These are phyloP conservation scores for Halichoeres trimaculatus DNA, from an alignment of 2,113 vertebrate species.

Conservation along the genomic window DNA sequence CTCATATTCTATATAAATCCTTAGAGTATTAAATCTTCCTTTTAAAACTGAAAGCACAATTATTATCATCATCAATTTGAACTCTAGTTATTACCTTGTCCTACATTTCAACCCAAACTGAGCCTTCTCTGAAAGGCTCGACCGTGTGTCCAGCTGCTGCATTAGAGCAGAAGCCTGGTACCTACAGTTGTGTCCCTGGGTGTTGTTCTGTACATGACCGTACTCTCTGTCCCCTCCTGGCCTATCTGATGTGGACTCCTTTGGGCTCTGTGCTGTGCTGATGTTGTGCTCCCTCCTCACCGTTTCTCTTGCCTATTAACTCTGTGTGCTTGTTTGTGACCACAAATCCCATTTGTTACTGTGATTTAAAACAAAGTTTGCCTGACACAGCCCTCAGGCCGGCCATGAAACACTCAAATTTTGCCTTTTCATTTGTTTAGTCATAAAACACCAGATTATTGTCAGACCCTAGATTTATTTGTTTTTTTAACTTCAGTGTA, in stretches of 20 bases:
- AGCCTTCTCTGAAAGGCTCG: background rate
- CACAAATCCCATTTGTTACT: background rate
- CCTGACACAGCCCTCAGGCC: too few species aligned
- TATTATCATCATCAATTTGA: too few species aligned
- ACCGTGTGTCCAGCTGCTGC: slow-evolving; percentile 60
- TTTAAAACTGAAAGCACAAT: too few species aligned
- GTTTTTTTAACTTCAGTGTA: too few species aligned
- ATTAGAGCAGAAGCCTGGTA: slow-evolving; percentile 85
- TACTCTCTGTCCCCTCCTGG: slow-evolving; percentile 81
- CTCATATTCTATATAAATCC: background rate
- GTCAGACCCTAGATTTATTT: too few species aligned
- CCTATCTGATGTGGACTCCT: slow-evolving; percentile 79
- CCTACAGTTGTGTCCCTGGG: slow-evolving; percentile 91
- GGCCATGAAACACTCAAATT: too few species aligned
- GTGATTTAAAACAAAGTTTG: background rate
- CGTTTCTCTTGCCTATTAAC: slow-evolving; percentile 49
- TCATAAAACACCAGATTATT: too few species aligned
- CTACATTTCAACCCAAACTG: too few species aligned
- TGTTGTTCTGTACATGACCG: slow-evolving; percentile 78
- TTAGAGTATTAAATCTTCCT: too few species aligned
- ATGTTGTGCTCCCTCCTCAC: slow-evolving; percentile 69
- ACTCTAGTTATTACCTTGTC: background rate
- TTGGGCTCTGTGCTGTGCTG: slow-evolving; percentile 86
- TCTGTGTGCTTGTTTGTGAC: slow-evolving; percentile 17
- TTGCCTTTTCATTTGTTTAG: background rate